A percentile compares a stretch with the other conserved stretches of the same genome.
phyloP scores from a whole-genome alignment of 2,113 vertebrate species.

The Indicator indicator region DNA sequence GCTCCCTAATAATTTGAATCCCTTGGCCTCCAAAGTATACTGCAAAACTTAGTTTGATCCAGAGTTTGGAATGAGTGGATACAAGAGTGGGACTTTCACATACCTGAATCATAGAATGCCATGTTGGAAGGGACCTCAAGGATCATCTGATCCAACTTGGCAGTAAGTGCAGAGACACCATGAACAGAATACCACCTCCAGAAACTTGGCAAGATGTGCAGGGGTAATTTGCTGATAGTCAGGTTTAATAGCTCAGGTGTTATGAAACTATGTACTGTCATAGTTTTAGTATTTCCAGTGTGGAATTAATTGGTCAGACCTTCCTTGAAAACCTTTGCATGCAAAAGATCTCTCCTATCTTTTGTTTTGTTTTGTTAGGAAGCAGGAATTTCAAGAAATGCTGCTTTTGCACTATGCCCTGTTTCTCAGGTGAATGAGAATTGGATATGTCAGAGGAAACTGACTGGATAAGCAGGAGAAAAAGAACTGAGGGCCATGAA shows the following conservation, averaged over 20 bases:
- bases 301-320: background rate
- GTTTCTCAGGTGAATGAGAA: background rate
- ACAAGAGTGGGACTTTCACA: background rate
- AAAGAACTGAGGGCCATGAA: background rate
- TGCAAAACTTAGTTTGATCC: background rate
- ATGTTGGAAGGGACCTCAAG: too few relatives aligned
- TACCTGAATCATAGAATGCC: background rate
- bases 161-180: background rate
- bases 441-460: background rate
- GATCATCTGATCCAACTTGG: background rate
- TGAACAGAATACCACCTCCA: background rate
- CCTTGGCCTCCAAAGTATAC: background rate
- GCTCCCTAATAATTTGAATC: background rate
- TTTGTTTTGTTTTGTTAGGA: too few relatives aligned
- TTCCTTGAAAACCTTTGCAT: background rate
- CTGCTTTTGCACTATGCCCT: background rate
- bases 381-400: background rate
- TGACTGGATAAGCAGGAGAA: background rate
- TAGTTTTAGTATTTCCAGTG: background rate
- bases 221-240: background rate
- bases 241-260: background rate
- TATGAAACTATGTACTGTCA: background rate
- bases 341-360: background rate
- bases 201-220: background rate
- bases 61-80: background rate